Percentiles rank a stretch among this genome's conserved stretches.
phyloP scores from a whole-genome alignment of 2,888 invertebrate species.

The Alviniconcha strummeri region DNA sequence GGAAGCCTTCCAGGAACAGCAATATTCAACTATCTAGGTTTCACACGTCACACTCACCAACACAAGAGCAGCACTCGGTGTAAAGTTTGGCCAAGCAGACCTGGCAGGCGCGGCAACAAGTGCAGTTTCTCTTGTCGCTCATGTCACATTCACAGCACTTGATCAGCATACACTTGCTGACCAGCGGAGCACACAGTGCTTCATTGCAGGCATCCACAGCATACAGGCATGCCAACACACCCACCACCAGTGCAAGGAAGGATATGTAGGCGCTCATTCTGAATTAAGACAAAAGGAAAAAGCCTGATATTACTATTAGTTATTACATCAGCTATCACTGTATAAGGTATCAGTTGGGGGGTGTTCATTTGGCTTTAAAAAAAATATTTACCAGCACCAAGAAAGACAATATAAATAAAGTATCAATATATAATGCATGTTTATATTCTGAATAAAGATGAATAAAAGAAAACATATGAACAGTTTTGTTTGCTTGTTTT shows the following conservation, averaged over 20 bases:
- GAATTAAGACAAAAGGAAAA: neutral
- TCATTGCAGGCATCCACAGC: conserved; percentile 83
- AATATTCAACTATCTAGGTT: too few relatives aligned
- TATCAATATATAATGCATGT: too few relatives aligned
- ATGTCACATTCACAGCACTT: conserved; percentile 97
- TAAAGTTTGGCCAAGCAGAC: conserved; percentile 91
- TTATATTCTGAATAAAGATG: too few relatives aligned
- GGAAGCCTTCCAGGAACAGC: too few relatives aligned
- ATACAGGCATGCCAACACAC: neutral
- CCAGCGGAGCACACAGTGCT: conserved; percentile 94
- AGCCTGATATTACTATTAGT: too few relatives aligned
- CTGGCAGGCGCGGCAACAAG: conserved; percentile 95
- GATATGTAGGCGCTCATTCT: neutral
- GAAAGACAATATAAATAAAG: too few relatives aligned
- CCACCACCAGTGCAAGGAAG: neutral
- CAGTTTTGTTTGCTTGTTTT: too few relatives aligned
- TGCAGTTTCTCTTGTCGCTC: conserved; percentile 81
- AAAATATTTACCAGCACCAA: too few relatives aligned
- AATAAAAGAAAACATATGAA: too few relatives aligned
- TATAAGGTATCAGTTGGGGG: too few relatives aligned
- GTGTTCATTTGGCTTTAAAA: too few relatives aligned
- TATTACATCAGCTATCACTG: too few relatives aligned
- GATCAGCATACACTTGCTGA: conserved; percentile 96
- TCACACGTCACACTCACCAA: conserved; percentile 82
- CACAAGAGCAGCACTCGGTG: conserved; percentile 96